These are phyloP conservation scores for Pemphigus obesinymphae DNA, from an alignment of 1,140 invertebrate genomes.

Conservation along the genomic window DNA sequence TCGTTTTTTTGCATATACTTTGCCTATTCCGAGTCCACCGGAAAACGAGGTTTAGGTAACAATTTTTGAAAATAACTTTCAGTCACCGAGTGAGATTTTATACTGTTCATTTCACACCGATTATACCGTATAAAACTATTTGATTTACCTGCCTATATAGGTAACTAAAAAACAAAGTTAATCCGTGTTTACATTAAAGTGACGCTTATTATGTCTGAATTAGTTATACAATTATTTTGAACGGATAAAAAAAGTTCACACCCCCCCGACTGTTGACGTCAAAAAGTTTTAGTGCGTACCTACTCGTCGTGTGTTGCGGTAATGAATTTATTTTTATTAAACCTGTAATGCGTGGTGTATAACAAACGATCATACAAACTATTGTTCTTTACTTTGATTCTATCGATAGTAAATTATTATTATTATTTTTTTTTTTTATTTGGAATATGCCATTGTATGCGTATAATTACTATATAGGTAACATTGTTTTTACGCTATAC, in stretches of 20 bases:
- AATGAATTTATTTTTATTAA: not conserved
- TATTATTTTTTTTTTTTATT: no score
- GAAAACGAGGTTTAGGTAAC: no score
- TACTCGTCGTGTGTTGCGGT: not conserved
- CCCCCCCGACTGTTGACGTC: not conserved
- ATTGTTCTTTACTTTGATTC: no score
- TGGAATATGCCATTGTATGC: no score
- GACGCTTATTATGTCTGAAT: not conserved
- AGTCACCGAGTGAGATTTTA: not conserved
- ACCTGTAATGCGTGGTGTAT: no score
- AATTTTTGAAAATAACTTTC: not conserved
- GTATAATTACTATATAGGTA: no score
- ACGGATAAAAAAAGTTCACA: not conserved
- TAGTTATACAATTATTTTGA: not conserved
- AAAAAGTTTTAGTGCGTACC: not conserved
- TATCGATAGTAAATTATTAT: no score
- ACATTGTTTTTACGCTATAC: no score
- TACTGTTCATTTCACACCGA: not conserved
- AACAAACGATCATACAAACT: no score
- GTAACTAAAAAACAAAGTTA: not conserved
- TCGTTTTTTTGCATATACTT: no score
- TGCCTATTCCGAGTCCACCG: no score
- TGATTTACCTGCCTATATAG: no score
- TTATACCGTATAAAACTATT: not conserved
- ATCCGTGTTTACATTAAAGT: not conserved